Base-by-base conservation (phyloP, 2,113 vertebrate species). In the Peromyscus leucopus region DNA sequence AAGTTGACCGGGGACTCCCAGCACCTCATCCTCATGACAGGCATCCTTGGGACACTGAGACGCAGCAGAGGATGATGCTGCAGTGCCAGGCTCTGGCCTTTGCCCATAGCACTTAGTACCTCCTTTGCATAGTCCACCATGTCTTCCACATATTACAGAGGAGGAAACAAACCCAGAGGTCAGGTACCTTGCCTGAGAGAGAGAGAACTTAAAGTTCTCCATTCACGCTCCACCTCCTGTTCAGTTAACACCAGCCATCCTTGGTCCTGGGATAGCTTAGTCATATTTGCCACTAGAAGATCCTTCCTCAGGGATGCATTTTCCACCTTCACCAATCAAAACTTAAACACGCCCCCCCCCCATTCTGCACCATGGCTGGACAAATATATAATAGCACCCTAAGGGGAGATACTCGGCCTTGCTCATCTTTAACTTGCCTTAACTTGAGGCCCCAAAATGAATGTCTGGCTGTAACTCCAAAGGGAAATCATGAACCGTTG, bases 381-480 rank as follows among this genome's bases (percentile, higher is more conserved):
- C 24, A 17, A 88, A 79, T 12, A 78, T 36, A 19, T 42, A 39
- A n/a, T 0, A 22, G 46, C 31, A 7, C 13, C 48, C 21, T 0
- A 51, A 46, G 42, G 59, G 33, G 5, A n/a, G 31, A 19, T 65
- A 48, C 36, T 8, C 3, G 13, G 92, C 92, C 97, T 48, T 69
- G 67, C 55, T 89, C 94, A 96, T 28, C 67, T 71, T 72, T 59
- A 51, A 93, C 79, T 33, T 55, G 39, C 89, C 75, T 92, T 61
- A 79, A 93, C 48, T 86, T 78, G 69, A 55, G 87, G 91, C 28
- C 93, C 90, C 7, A 51, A 94, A 59, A 95, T 63, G 92, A 59
- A 92, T 69, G 74, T 79, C 84, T n/a, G 71, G 31, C 21, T 42
- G 31, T 11, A 36, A 78, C 17, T 0, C 79, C 1, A 9, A 71